These are phyloP conservation scores for Crotalus viridis DNA, from an alignment of 2,113 vertebrate genomes.

Conservation along the genomic window DNA sequence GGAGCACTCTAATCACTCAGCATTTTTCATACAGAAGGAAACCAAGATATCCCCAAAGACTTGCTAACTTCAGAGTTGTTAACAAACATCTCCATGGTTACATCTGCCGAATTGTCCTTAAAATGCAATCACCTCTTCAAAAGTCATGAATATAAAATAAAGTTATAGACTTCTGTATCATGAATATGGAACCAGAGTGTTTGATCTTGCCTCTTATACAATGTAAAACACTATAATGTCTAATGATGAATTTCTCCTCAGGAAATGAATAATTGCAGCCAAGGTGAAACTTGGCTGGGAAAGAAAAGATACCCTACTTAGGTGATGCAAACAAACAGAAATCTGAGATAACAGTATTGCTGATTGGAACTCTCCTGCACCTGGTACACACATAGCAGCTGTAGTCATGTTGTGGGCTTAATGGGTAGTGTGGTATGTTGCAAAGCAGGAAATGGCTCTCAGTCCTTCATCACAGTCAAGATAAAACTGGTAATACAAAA, in stretches of 20 bases:
- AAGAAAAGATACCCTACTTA: not conserved
- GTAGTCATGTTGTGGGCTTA: not conserved
- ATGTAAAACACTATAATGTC: not conserved
- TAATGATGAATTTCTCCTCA: not conserved
- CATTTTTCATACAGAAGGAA: not conserved
- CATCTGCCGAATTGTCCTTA: not conserved
- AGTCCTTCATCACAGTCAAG: not conserved
- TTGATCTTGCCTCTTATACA: not conserved
- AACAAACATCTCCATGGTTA: not conserved
- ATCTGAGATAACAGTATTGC: not conserved
- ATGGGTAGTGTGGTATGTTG: not conserved
- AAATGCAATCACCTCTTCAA: not conserved
- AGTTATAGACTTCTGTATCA: not conserved
- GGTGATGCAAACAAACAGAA: not conserved
- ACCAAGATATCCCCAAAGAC: not conserved
- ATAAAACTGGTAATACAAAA: not conserved
- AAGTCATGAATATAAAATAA: not conserved
- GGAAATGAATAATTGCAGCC: not conserved
- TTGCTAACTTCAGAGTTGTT: not conserved
- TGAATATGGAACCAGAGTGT: not conserved
- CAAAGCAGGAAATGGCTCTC: not conserved
- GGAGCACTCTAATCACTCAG: not conserved
- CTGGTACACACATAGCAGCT: not conserved
- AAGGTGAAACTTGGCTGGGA: not conserved
- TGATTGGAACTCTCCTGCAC: not conserved